Conservation (phyloP, 2,888 invertebrate genomes). For the Tanypteryx hageni region DNA sequence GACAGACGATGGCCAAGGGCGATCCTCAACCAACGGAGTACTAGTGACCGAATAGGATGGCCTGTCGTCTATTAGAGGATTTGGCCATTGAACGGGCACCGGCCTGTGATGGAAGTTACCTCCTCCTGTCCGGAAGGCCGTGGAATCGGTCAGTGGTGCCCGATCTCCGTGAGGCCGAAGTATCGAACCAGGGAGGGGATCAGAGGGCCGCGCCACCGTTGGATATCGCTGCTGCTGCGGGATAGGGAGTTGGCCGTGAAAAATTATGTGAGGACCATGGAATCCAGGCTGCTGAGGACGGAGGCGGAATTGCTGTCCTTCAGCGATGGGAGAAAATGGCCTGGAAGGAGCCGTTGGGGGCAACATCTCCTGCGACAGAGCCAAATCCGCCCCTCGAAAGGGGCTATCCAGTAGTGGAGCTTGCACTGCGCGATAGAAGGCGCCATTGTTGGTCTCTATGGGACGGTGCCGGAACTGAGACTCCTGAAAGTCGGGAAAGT, state of each 20-base stretch:
- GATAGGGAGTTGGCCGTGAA: neutral
- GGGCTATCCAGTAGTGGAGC: neutral
- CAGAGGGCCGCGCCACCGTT: slow-evolving; percentile 10
- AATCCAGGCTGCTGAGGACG: neutral
- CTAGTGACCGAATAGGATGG: slow-evolving; percentile 20
- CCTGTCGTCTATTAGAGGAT: slow-evolving; percentile 25
- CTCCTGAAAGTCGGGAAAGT: neutral
- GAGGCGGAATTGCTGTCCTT: slow-evolving; percentile 9
- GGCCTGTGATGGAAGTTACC: slow-evolving; percentile 19
- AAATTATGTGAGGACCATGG: slow-evolving; percentile 16
- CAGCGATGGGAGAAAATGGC: neutral
- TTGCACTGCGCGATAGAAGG: neutral
- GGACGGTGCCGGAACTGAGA: neutral
- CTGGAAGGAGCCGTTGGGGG: slow-evolving; percentile 38
- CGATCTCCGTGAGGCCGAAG: slow-evolving; percentile 47
- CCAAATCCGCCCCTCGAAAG: no score
- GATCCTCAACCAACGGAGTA: slow-evolving; percentile 21
- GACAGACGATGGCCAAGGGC: neutral
- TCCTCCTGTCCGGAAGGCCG: slow-evolving; percentile 52
- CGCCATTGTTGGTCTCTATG: neutral
- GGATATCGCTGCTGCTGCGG: slow-evolving; percentile 9
- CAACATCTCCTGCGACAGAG: slow-evolving; percentile 40
- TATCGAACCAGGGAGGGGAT: slow-evolving; percentile 34
- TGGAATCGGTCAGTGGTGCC: slow-evolving; percentile 38
- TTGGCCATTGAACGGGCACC: slow-evolving; percentile 30